Conservation (phyloP, 2,113 vertebrate species). For the Sceloporus tristichus region DNA sequence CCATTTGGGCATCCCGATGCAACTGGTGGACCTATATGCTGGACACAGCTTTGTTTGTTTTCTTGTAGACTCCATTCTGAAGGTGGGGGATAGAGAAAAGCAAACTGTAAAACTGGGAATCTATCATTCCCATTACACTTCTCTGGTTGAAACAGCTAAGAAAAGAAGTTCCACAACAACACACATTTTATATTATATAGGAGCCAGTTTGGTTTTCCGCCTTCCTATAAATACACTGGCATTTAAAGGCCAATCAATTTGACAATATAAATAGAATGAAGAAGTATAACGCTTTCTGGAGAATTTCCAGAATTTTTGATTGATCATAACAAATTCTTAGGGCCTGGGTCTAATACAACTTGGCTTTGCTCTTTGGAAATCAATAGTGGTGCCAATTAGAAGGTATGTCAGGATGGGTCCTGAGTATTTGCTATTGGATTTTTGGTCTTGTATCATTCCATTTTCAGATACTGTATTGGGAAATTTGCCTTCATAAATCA, state of each 20-base stretch:
- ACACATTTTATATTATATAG: background rate
- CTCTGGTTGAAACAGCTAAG: background rate
- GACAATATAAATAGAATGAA: background rate
- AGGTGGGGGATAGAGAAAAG: background rate
- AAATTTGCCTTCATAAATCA: constrained; percentile 34
- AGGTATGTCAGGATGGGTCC: constrained; percentile 49
- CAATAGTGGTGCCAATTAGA: constrained; percentile 6
- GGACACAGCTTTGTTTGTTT: background rate
- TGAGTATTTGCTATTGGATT: constrained; percentile 47
- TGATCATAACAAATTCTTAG: constrained; percentile 31
- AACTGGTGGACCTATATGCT: background rate
- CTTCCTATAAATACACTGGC: background rate
- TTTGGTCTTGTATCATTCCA: constrained; percentile 31
- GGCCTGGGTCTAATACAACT: constrained; percentile 43
- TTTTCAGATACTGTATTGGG: background rate
- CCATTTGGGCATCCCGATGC: background rate
- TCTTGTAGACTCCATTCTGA: background rate
- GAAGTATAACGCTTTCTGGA: constrained; percentile 38
- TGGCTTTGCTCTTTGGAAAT: constrained; percentile 58
- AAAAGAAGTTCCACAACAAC: background rate
- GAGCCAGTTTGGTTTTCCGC: rapidly evolving
- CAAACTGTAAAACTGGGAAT: background rate
- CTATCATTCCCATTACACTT: background rate
- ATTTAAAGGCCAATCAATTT: rapidly evolving
- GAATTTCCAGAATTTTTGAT: constrained; percentile 52